phyloP scores from a whole-genome alignment of 2,113 vertebrate genomes.

The Numenius arquata region DNA sequence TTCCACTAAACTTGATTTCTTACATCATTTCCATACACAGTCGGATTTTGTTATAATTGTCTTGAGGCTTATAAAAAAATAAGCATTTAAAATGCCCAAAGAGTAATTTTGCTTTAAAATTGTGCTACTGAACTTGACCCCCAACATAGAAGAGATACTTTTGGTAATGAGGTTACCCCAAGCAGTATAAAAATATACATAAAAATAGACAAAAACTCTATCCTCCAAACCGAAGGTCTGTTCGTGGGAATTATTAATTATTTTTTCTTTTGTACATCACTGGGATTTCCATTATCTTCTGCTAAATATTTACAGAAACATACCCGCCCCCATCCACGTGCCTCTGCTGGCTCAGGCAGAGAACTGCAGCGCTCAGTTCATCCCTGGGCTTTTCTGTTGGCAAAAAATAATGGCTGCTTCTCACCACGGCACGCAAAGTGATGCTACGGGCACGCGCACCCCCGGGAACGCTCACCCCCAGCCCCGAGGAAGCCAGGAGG shows the following conservation, averaged over 20 bases:
- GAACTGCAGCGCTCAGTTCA: background rate
- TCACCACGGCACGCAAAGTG: accelerated
- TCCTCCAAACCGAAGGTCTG: conserved; percentile 22
- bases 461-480: background rate
- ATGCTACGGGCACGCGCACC: accelerated
- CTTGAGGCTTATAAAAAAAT: background rate
- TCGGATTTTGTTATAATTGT: background rate
- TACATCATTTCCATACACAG: background rate
- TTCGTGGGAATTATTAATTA: background rate
- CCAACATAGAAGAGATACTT: background rate
- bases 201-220: conserved; percentile 18
- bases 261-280: background rate
- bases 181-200: conserved; percentile 67
- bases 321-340: accelerated
- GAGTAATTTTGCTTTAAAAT: conserved; percentile 8
- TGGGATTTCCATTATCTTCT: background rate
- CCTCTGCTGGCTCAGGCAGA: background rate
- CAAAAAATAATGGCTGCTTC: background rate
- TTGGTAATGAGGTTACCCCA: background rate
- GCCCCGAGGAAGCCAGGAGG: background rate
- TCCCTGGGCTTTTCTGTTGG: background rate
- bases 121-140: conserved; percentile 5
- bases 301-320: conserved; percentile 37
- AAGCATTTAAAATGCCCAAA: conserved; percentile 35
- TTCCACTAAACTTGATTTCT: background rate